Percentiles rank a stretch among this genome's conserved stretches.
These are phyloP conservation scores for Hyles lineata DNA, from an alignment of 2,888 invertebrate species.

Conservation along the genomic window DNA sequence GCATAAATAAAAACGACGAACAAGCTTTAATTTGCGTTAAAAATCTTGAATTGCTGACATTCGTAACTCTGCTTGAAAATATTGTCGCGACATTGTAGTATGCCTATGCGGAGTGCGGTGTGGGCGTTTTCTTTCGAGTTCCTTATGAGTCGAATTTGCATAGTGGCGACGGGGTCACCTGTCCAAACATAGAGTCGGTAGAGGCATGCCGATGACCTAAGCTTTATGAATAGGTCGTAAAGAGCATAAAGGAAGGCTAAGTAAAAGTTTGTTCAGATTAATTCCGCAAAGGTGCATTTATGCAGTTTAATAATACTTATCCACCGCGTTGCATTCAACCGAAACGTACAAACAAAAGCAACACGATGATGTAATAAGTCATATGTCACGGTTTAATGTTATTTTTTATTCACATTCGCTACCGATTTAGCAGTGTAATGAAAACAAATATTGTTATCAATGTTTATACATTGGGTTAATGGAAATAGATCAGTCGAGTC, in stretches of 20 bases:
- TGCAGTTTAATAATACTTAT: conserved; percentile 1
- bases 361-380: conserved; percentile 48
- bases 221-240: conserved; percentile 39
- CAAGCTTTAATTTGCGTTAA: not conserved
- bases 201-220: conserved; percentile 39
- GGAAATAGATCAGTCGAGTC: conserved; percentile 42
- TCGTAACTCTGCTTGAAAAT: not conserved
- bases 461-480: conserved; percentile 44
- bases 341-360: conserved; percentile 32
- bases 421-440: conserved; percentile 44
- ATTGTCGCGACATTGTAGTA: conserved; percentile 5
- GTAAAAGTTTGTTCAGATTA: conserved; percentile 42
- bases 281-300: conserved; percentile 34
- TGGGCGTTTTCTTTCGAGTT: conserved; percentile 44
- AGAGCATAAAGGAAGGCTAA: conserved; percentile 41
- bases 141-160: conserved; percentile 43
- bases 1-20: not conserved
- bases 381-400: conserved; percentile 40
- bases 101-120: conserved; percentile 31
- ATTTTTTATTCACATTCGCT: conserved; percentile 44
- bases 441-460: conserved; percentile 61
- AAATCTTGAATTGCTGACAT: not conserved
- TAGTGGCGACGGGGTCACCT: conserved; percentile 45
- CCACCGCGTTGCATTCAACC: conserved; percentile 15
- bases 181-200: conserved; percentile 40